A percentile compares a stretch with the other conserved stretches of the same genome.
Conservation (phyloP, 1,140 invertebrate genomes). For the Limonius californicus region DNA sequence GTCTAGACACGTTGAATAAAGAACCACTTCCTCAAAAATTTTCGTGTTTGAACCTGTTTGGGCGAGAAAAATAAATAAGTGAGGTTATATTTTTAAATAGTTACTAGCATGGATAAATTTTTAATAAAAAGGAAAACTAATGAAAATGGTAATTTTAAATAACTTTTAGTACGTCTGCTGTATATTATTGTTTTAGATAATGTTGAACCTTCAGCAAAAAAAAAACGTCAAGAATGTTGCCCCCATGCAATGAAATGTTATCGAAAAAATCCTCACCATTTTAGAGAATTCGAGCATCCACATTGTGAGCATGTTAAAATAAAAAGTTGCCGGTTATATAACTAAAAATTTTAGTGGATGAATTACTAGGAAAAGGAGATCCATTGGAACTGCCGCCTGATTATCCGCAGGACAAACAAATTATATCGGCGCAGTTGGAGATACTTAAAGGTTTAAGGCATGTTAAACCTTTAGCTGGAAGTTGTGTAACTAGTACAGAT, state of each 20-base stretch:
- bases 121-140: neutral
- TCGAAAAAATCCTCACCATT: conserved; percentile 76
- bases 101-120: neutral
- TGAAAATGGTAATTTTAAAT: neutral
- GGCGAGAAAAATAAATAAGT: too few species aligned
- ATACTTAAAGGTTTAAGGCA: conserved; percentile 44
- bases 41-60: too few species aligned
- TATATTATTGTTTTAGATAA: too few species aligned
- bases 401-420: conserved; percentile 42
- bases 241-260: conserved; percentile 72
- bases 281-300: conserved; percentile 73
- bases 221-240: conserved; percentile 52
- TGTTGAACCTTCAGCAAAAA: too few species aligned
- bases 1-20: too few species aligned
- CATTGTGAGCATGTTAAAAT: conserved; percentile 65
- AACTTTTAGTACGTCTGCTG: too few species aligned
- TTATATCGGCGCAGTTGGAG: conserved; percentile 52
- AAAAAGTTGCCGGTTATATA: too few species aligned
- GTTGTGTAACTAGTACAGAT: neutral
- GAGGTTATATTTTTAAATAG: too few species aligned
- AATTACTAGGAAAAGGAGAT: conserved; percentile 41
- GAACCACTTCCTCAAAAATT: too few species aligned
- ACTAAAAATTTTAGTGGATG: conserved; percentile 30
- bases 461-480: neutral
- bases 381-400: conserved; percentile 46